Evolutionary conservation across 2,797 vertebrate species (phyloP).

Genomic region (Sebastes matsubarae): DNA sequence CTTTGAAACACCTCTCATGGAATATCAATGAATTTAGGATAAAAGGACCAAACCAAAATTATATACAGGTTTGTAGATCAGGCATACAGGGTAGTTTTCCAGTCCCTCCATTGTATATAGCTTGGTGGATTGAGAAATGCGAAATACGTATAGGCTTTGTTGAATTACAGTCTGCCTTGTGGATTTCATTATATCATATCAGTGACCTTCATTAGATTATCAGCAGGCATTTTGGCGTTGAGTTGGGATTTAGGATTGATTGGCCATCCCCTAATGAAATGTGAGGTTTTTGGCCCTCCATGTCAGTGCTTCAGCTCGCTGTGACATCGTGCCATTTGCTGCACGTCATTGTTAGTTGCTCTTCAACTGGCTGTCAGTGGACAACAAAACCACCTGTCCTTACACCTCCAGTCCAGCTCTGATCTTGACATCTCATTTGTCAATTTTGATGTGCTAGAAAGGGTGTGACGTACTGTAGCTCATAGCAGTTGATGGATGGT

Average conservation of each 20-base stretch:
- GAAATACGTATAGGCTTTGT: conserved; percentile 30
- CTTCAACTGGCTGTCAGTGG: conserved; percentile 11
- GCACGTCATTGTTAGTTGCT: conserved; percentile 23
- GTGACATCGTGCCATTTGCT: conserved; percentile 23
- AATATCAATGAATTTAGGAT: background rate
- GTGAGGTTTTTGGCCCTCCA: conserved; percentile 55
- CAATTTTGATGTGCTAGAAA: background rate
- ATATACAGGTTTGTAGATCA: background rate
- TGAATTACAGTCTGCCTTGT: conserved; percentile 38
- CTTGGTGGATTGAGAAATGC: conserved; percentile 18
- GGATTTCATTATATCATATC: conserved; percentile 60
- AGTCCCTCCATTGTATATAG: no score
- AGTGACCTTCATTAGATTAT: conserved; percentile 55
- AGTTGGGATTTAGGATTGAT: conserved; percentile 48
- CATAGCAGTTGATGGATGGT: background rate
- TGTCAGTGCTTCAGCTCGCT: conserved; percentile 10
- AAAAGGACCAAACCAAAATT: background rate
- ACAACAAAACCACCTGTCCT: conserved; percentile 7
- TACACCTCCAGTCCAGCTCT: background rate
- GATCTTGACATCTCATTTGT: background rate
- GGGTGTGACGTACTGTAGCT: background rate
- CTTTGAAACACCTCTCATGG: background rate
- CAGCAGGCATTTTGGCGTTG: conserved; percentile 17
- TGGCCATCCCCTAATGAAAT: conserved; percentile 43
- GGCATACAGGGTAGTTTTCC: background rate